phyloP scores from a whole-genome alignment of 2,888 invertebrate species.

The Polydrusus tereticollis region DNA sequence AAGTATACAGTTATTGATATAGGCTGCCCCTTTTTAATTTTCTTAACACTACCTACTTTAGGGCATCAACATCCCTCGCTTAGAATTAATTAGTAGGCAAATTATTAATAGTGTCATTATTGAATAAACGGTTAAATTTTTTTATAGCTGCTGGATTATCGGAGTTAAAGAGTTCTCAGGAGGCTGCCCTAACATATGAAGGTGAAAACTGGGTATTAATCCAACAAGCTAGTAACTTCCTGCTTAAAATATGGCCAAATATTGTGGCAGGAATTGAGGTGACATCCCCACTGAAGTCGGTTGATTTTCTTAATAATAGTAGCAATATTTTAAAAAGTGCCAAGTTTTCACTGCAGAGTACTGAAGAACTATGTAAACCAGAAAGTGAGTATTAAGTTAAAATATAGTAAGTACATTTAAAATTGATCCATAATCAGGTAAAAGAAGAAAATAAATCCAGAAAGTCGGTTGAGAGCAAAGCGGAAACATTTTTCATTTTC shows the following conservation, averaged over 20 bases:
- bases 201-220: constrained; percentile 92
- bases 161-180: constrained; percentile 82
- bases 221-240: constrained; percentile 86
- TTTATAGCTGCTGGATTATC: constrained; percentile 78
- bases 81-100: no score
- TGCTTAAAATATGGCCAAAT: constrained; percentile 74
- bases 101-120: no score
- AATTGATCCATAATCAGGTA: no score
- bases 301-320: constrained; percentile 74
- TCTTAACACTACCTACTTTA: no score
- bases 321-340: constrained; percentile 68
- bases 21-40: no score
- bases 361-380: constrained; percentile 70
- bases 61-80: no score
- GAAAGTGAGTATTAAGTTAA: constrained; percentile 48
- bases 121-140: no score
- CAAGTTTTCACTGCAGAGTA: constrained; percentile 69
- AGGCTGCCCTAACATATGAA: constrained; percentile 91
- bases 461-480: no score
- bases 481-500: no score
- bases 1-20: no score
- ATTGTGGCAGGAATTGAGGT: constrained; percentile 61
- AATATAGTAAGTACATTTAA: background rate
- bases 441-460: no score
- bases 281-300: constrained; percentile 75